Conservation (phyloP, 2,113 vertebrate species). For the Oncorhynchus gorbuscha region DNA sequence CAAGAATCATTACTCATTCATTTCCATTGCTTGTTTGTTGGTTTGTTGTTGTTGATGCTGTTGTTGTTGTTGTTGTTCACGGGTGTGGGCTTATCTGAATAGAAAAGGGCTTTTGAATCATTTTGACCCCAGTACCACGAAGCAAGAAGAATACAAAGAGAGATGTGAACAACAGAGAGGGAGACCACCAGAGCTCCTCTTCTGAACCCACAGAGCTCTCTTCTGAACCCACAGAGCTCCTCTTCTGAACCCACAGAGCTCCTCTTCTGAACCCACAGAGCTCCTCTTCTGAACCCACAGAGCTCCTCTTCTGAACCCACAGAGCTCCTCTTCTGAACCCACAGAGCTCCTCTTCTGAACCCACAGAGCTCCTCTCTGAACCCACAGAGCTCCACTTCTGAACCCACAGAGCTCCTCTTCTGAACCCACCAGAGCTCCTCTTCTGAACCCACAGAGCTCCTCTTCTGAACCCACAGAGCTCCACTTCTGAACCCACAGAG, state of each 20-base stretch:
- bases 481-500: too few relatives aligned
- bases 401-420: rapidly evolving
- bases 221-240: too few relatives aligned
- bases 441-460: too few relatives aligned
- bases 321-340: too few relatives aligned
- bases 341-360: too few relatives aligned
- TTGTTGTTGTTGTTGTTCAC: background rate
- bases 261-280: too few relatives aligned
- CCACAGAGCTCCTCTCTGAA: too few relatives aligned
- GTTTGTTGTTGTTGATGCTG: background rate
- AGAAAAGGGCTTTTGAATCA: background rate
- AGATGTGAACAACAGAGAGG: background rate
- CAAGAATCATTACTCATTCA: background rate
- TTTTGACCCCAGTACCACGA: background rate
- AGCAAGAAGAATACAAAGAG: background rate
- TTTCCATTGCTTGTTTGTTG: background rate
- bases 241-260: background rate
- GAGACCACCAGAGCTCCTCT: background rate
- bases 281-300: too few relatives aligned
- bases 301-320: too few relatives aligned
- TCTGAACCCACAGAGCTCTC: too few relatives aligned
- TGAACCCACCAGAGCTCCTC: too few relatives aligned
- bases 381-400: rapidly evolving
- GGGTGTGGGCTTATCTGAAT: background rate
- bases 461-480: too few relatives aligned